Evolutionary conservation across 1,140 invertebrate genomes (phyloP).

Genomic region (Capitella teleta): DNA sequence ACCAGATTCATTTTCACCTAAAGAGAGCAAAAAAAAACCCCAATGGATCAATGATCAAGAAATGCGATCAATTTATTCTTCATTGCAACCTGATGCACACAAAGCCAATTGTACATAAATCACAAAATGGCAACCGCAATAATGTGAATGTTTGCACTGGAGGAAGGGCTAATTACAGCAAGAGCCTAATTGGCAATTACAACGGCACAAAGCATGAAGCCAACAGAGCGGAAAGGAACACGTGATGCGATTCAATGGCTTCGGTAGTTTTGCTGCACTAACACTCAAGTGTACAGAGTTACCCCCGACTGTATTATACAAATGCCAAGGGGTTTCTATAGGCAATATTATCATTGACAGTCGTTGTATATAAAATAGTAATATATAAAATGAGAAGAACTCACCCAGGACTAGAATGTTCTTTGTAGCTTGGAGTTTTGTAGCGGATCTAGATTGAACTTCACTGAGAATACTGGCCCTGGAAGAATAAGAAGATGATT

Average conservation of each 20-base stretch:
- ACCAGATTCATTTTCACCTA: conserved; percentile 53
- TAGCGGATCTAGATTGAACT: conserved; percentile 85
- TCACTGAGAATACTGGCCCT: conserved; percentile 83
- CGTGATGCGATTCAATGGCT: too few relatives aligned
- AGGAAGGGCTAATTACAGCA: background rate
- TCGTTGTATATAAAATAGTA: background rate
- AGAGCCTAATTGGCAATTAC: background rate
- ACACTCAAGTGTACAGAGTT: background rate
- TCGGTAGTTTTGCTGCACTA: too few relatives aligned
- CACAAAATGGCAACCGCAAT: background rate
- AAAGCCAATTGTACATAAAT: background rate
- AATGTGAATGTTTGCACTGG: background rate
- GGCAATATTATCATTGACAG: background rate
- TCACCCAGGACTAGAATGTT: conserved; percentile 77
- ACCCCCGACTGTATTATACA: background rate
- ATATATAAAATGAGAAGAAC: conserved; percentile 13
- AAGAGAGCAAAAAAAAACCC: background rate
- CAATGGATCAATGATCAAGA: background rate
- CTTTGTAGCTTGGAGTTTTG: conserved; percentile 84
- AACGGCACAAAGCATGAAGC: background rate
- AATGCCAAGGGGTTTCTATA: too few relatives aligned
- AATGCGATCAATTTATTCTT: background rate
- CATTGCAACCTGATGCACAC: background rate
- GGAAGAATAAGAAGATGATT: background rate
- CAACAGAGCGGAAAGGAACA: background rate